Evolutionary conservation across 92 coral and sea anemone species (phyloP).

Genomic region (Paramuricea clavata): DNA sequence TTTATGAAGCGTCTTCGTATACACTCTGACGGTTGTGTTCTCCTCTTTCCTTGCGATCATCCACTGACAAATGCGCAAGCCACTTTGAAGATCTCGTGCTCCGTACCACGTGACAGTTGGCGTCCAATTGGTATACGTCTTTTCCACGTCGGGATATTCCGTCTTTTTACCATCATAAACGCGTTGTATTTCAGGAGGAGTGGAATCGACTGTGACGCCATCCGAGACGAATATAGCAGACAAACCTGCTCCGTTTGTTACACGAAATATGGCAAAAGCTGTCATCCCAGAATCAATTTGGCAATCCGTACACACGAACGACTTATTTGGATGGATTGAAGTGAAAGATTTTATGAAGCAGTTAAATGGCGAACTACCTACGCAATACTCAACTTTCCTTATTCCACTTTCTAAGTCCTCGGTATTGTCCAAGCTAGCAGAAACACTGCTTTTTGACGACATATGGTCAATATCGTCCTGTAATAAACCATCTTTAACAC

Average conservation of each 20-base stretch:
- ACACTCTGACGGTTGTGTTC: slow-evolving; percentile 17
- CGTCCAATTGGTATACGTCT: slow-evolving; percentile 75
- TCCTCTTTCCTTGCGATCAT: slow-evolving; percentile 57
- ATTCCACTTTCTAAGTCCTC: slow-evolving; percentile 87
- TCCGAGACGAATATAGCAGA: slow-evolving; percentile 71
- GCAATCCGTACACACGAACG: slow-evolving; percentile 75
- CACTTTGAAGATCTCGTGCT: slow-evolving; percentile 83
- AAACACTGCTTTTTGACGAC: slow-evolving; percentile 56
- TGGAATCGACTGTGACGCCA: slow-evolving; percentile 83
- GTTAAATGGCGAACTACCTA: slow-evolving; percentile 83
- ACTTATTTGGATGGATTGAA: slow-evolving; percentile 60
- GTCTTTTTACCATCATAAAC: slow-evolving; percentile 77
- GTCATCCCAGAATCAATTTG: slow-evolving; percentile 69
- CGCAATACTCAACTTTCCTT: slow-evolving; percentile 70
- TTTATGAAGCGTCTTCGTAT: not conserved
- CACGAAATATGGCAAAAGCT: slow-evolving; percentile 74
- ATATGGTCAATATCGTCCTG: slow-evolving; percentile 75
- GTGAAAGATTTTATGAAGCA: slow-evolving; percentile 78
- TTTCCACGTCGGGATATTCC: slow-evolving; percentile 52
- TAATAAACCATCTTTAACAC: slow-evolving; percentile 79
- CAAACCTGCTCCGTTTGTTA: slow-evolving; percentile 85
- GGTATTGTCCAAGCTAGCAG: slow-evolving; percentile 85
- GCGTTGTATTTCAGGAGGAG: slow-evolving; percentile 83
- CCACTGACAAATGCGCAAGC: slow-evolving; percentile 78
- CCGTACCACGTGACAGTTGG: slow-evolving; percentile 88